phyloP scores from a whole-genome alignment of 2,797 vertebrate genomes.

The Erithacus rubecula region DNA sequence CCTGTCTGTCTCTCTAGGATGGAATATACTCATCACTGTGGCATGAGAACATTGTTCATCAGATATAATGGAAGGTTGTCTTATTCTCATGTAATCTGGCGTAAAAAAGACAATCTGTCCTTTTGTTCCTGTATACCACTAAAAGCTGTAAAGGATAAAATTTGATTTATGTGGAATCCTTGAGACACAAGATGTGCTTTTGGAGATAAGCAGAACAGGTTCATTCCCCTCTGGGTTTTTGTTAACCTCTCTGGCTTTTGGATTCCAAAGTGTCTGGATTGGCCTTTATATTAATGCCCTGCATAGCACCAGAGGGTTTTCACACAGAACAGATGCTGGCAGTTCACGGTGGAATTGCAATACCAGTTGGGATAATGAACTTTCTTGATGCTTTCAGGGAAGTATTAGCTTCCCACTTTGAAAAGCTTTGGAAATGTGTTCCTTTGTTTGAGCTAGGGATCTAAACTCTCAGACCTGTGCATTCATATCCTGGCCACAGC shows the following conservation, averaged over 20 bases:
- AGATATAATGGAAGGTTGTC: constrained; percentile 34
- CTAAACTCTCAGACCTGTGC: not conserved
- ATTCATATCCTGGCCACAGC: not conserved
- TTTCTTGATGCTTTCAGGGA: constrained; percentile 26
- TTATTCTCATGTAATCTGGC: constrained; percentile 43
- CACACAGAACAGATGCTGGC: not conserved
- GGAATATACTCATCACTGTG: constrained; percentile 48
- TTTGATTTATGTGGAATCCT: constrained; percentile 38
- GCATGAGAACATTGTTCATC: constrained; percentile 22
- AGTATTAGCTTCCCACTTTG: constrained; percentile 11
- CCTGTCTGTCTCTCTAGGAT: not conserved
- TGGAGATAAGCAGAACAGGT: constrained; percentile 53
- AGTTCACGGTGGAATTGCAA: not conserved
- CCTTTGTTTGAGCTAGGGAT: constrained; percentile 20
- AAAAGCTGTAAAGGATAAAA: constrained; percentile 45
- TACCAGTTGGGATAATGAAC: constrained; percentile 22
- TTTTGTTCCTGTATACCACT: constrained; percentile 29
- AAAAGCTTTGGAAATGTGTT: constrained; percentile 24
- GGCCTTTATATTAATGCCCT: not conserved
- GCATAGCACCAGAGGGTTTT: not conserved
- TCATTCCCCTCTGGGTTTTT: constrained; percentile 29
- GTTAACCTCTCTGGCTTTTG: constrained; percentile 26
- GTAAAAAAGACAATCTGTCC: constrained; percentile 40
- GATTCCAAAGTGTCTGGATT: not conserved
- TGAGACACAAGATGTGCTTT: constrained; percentile 49